Evolutionary conservation across 2,113 vertebrate species (phyloP), one percentile per base, ranked within the genome.

Genomic region (Salvelinus namaycush): DNA sequence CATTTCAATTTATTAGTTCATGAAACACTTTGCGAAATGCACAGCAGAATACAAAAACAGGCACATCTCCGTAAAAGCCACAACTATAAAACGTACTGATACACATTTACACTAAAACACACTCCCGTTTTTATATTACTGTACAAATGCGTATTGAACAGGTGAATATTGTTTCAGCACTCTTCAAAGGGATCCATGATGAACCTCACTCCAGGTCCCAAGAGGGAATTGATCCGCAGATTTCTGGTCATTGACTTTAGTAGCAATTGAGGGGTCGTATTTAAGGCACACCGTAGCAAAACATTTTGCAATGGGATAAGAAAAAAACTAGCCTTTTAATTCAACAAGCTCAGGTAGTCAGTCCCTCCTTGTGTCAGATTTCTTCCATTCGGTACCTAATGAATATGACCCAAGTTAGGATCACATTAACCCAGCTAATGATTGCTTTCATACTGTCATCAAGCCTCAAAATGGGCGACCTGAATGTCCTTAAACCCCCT

Each of bases 1-100:
- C 68, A 48, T 67, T 71, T 68, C 24, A 59, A 84, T 84, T 83
- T 87, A 82, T 86, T 80, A 86, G 9, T 44, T 44, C 11, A 81
- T 85, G 83, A 86, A 81, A 78, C 72, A 39, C 44, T 27, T 60
- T 79, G 79, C 16, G 49, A 77, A 76, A 79, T 69, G 29, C 66
- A 89, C 84, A 81, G 26, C 20, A 48, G 8, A 49, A 1, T 22
- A 62, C 59, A 62, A 62, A 62, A 20, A 62, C 5, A 57, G 18
- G n/a, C 59, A 62, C n/a, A 62, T 57, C 54, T 57, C 4, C 16
- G 5, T 67, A 8, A 22, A 67, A 26, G 5, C 24, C 26, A 18
- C 64, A 69, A 26, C 3, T 69, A 88, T 66, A 83, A 87, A 84
- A 87, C n/a, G 76, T 49, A 27, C 9, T n/a, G 9, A 66, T 18